phyloP scores from a whole-genome alignment of 2,797 vertebrate genomes.

The Scolopax rusticola region DNA sequence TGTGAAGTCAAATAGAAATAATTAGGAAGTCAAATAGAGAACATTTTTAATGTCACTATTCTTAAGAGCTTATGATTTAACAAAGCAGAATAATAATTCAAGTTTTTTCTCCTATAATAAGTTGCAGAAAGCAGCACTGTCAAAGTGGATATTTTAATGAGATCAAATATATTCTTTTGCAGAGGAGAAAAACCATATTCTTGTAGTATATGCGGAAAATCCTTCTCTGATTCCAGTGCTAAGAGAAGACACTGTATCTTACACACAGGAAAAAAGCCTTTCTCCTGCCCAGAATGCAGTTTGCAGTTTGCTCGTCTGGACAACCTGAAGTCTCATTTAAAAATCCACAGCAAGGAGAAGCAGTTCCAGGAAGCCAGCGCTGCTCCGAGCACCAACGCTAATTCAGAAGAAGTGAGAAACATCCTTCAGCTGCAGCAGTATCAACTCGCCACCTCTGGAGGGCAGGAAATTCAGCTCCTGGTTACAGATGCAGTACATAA shows the following conservation, averaged over 20 bases:
- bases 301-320: slow-evolving; percentile 93
- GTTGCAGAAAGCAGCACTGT: not conserved
- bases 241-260: slow-evolving; percentile 93
- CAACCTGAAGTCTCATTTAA: slow-evolving; percentile 93
- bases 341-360: slow-evolving; percentile 92
- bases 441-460: slow-evolving; percentile 83
- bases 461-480: slow-evolving; percentile 93
- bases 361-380: slow-evolving; percentile 43
- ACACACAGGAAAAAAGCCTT: slow-evolving; percentile 94
- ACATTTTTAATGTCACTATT: not conserved
- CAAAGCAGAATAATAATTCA: not conserved
- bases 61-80: not conserved
- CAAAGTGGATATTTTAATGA: not conserved
- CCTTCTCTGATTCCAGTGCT: slow-evolving; percentile 95
- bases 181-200: slow-evolving; percentile 97
- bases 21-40: not conserved
- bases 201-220: slow-evolving; percentile 90
- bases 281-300: slow-evolving; percentile 89
- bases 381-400: not conserved
- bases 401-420: slow-evolving; percentile 81
- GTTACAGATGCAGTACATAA: slow-evolving; percentile 88
- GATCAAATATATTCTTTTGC: slow-evolving; percentile 34
- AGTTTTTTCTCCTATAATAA: not conserved
- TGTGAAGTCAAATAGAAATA: not conserved
- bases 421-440: slow-evolving; percentile 91